Base-by-base conservation (phyloP, 2,113 vertebrate species). In the Typhlomys cinereus region DNA sequence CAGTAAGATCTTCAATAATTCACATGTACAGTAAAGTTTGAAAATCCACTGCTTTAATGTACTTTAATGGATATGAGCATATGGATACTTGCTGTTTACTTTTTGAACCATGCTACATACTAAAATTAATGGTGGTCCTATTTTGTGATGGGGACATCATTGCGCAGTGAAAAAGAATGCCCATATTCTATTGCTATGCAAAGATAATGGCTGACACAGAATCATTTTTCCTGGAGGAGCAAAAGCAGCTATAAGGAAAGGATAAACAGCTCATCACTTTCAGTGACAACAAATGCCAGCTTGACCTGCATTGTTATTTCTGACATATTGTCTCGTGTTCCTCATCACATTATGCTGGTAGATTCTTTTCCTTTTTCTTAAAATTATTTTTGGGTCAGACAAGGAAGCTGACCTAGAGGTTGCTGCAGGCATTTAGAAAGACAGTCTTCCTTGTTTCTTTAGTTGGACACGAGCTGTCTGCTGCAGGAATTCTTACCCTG, bases 231-330 rank as follows among this genome's bases (percentile, higher is more conserved):
- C 75, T 87, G 84, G 36, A 81, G 88, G 75, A 95, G 85, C 82
- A 61, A 54, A 90, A 79, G 74, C 83, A 74, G 78, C 80, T 78
- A 31, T 21, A 61, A 73, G 64, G 29, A 31, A 82, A 71, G 74
- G 69, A 66, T 48, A 41, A 64, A 34, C 14, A 25, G 3, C 87
- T 96, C 75, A 64, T 96, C 95, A 91, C 31, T 92, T 84, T 86
- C 89, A 78, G 74, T 34, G 92, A 66, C 86, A 94, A 78, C 90
- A 96, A 92, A 89, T 69, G 66, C 74, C 89, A 86, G 20, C 62
- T 94, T 93, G 96, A 89, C 95, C 96, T 39, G 89, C 52, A 23
- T 90, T 94, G 96, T 95, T 92, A 90, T 83, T 95, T 95, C 44
- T 94, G 94, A 95, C 95, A 95, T 39, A 81, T 79, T 86, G n/a